These are phyloP conservation scores for Coremacera marginata DNA, from an alignment of 2,888 invertebrate genomes.

Conservation along the genomic window DNA sequence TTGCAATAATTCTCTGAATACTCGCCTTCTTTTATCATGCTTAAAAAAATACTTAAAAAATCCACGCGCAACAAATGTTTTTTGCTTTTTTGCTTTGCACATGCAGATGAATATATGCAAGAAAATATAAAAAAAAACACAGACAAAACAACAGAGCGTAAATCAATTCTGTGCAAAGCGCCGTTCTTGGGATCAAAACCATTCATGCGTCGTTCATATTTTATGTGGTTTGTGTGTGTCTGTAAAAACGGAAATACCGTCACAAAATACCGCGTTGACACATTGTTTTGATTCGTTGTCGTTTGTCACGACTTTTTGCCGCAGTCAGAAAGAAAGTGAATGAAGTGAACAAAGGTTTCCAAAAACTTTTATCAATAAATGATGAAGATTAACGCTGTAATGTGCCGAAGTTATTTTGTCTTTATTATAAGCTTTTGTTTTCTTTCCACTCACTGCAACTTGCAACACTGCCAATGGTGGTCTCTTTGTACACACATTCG, in stretches of 20 bases:
- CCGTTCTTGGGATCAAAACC: neutral
- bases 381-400: too few species aligned
- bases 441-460: too few species aligned
- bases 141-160: neutral
- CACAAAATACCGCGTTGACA: constrained; percentile 21
- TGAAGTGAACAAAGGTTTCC: neutral
- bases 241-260: constrained; percentile 17
- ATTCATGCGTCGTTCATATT: neutral
- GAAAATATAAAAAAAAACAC: neutral
- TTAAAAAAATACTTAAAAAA: neutral
- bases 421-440: too few species aligned
- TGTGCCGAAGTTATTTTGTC: too few species aligned
- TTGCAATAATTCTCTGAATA: neutral
- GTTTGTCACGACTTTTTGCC: neutral
- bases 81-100: neutral
- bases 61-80: neutral
- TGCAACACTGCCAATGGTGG: too few species aligned
- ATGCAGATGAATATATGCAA: neutral
- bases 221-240: neutral
- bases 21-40: neutral
- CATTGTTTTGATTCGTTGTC: constrained; percentile 11
- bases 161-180: neutral
- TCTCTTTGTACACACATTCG: too few species aligned
- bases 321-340: neutral
- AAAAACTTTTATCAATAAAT: neutral